Evolutionary conservation across 2,113 vertebrate species (phyloP).

Genomic region (Spea multiplicata): DNA sequence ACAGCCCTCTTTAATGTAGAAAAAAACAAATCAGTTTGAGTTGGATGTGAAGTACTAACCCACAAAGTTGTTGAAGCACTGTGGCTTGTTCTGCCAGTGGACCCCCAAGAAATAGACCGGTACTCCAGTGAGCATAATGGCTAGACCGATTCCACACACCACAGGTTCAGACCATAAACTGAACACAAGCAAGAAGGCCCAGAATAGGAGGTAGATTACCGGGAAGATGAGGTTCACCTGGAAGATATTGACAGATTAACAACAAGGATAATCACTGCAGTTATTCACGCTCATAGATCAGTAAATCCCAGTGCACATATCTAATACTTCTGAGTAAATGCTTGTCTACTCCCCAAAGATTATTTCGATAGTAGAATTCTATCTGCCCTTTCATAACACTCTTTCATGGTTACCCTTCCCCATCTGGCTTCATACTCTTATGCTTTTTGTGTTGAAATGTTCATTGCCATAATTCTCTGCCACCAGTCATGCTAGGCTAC

Average conservation of each 20-base stretch:
- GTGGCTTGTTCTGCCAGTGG: constrained; percentile 85
- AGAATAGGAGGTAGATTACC: constrained; percentile 85
- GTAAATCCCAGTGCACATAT: too few relatives aligned
- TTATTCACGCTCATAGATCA: too few relatives aligned
- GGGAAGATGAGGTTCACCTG: constrained; percentile 86
- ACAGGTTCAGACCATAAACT: constrained; percentile 86
- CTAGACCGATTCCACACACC: constrained; percentile 86
- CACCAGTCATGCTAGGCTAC: neutral
- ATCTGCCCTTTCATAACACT: neutral
- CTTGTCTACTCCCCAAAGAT: too few relatives aligned
- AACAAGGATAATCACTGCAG: neutral
- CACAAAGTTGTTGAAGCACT: constrained; percentile 74
- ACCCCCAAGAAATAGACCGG: constrained; percentile 88
- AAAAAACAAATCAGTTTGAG: neutral
- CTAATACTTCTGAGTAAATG: too few relatives aligned
- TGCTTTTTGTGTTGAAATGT: too few relatives aligned
- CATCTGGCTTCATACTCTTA: neutral
- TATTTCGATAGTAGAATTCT: too few relatives aligned
- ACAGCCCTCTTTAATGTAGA: too few relatives aligned
- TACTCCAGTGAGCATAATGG: constrained; percentile 88
- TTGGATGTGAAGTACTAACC: constrained; percentile 62
- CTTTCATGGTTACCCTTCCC: neutral
- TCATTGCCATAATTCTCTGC: too few relatives aligned
- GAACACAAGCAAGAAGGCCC: constrained; percentile 89
- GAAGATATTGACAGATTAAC: neutral